Conservation (phyloP, 1,140 invertebrate genomes). For the Eurosta solidaginis region DNA sequence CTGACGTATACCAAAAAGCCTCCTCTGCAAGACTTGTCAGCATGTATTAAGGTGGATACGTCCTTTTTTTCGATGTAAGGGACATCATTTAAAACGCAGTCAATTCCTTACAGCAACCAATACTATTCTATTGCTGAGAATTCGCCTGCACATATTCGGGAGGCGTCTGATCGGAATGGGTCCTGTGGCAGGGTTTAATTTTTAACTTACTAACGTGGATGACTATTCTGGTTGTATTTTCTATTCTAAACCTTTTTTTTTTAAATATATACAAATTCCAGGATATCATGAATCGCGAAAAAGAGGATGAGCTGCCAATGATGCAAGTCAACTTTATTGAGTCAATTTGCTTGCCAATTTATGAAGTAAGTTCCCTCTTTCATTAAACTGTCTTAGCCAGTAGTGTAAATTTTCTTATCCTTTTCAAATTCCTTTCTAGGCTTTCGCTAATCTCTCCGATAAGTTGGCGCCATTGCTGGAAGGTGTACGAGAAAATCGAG, state of each 20-base stretch:
- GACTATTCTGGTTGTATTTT: neutral
- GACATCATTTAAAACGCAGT: too few relatives aligned
- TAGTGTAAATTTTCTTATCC: neutral
- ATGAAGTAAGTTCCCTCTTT: slow-evolving; percentile 71
- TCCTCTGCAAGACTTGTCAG: too few relatives aligned
- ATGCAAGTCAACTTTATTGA: slow-evolving; percentile 98
- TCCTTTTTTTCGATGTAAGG: too few relatives aligned
- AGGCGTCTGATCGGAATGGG: too few relatives aligned
- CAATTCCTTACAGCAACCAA: too few relatives aligned
- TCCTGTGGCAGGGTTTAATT: too few relatives aligned
- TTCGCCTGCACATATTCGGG: too few relatives aligned
- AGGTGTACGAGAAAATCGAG: slow-evolving; percentile 81
- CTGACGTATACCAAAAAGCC: too few relatives aligned
- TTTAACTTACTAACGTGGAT: too few relatives aligned
- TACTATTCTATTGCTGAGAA: too few relatives aligned
- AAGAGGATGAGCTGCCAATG: slow-evolving; percentile 89
- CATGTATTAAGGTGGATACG: too few relatives aligned
- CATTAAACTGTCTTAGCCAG: neutral
- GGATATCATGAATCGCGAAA: slow-evolving; percentile 97
- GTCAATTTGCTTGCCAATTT: slow-evolving; percentile 92
- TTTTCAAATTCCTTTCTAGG: slow-evolving; percentile 63
- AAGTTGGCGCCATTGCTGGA: slow-evolving; percentile 80
- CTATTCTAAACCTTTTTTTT: neutral
- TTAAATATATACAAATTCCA: slow-evolving; percentile 49
- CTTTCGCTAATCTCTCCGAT: slow-evolving; percentile 79